Percentiles rank a stretch among this genome's conserved stretches.
phyloP scores from a whole-genome alignment of 1,140 invertebrate genomes.

The Idris sp. region DNA sequence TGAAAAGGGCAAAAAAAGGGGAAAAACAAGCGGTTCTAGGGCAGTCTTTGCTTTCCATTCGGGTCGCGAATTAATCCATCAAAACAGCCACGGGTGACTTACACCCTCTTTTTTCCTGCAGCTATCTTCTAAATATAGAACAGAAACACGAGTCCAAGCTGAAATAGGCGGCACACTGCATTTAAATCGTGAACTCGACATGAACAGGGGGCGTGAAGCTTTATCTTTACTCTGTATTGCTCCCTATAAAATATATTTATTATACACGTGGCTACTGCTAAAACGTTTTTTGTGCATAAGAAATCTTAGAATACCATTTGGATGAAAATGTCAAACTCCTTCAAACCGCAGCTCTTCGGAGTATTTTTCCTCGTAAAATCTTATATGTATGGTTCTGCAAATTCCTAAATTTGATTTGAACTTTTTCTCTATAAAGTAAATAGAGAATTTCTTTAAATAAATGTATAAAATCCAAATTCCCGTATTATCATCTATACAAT shows the following conservation, averaged over 20 bases:
- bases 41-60: conserved; percentile 72
- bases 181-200: conserved; percentile 65
- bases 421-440: too few species aligned
- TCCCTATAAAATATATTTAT: conserved; percentile 59
- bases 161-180: conserved; percentile 65
- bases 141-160: conserved; percentile 63
- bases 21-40: conserved; percentile 66
- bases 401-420: too few species aligned
- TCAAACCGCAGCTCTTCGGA: too few species aligned
- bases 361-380: too few species aligned
- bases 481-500: too few species aligned
- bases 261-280: conserved; percentile 15
- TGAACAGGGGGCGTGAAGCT: conserved; percentile 51
- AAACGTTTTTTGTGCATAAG: conserved; percentile 24
- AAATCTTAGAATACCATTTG: conserved; percentile 3
- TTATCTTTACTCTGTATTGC: conserved; percentile 27
- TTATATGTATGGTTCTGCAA: too few species aligned
- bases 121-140: conserved; percentile 67
- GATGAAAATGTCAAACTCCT: too few species aligned
- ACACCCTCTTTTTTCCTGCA: conserved; percentile 63
- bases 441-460: too few species aligned
- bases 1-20: conserved; percentile 6
- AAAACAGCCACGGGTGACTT: conserved; percentile 72
- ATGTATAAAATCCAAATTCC: too few species aligned
- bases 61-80: conserved; percentile 76